Conservation (phyloP, 2,113 vertebrate species). For the Leptobrachium ailaonicum region DNA sequence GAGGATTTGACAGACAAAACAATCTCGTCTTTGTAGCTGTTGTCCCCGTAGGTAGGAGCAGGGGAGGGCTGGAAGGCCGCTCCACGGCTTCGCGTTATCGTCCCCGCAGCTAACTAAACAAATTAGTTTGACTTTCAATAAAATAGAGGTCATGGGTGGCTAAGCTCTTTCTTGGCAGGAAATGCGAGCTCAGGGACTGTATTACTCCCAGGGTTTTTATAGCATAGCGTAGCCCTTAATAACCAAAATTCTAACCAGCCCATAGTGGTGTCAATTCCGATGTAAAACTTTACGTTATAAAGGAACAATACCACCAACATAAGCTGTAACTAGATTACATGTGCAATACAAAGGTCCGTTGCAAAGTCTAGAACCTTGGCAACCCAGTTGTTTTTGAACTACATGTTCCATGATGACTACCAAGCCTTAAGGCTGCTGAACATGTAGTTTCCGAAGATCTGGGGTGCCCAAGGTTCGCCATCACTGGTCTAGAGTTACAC, state of each 20-base stretch:
- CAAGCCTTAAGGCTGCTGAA: no score
- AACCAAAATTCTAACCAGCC: no score
- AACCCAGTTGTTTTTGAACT: no score
- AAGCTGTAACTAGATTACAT: no score
- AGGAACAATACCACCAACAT: no score
- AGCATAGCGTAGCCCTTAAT: background rate
- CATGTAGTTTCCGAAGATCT: no score
- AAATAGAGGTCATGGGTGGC: slow-evolving; percentile 19
- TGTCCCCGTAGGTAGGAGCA: slow-evolving; percentile 10
- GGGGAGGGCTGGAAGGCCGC: background rate
- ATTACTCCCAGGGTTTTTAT: background rate
- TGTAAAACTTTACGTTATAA: no score
- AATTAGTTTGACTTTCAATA: slow-evolving; percentile 43
- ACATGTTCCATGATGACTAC: no score
- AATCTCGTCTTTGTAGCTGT: background rate
- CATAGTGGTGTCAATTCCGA: background rate
- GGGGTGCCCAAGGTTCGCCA: no score
- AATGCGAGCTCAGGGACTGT: background rate
- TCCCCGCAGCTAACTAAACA: slow-evolving; percentile 36
- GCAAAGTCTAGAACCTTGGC: no score
- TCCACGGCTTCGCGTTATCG: slow-evolving; percentile 23
- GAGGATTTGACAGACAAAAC: slow-evolving; percentile 20
- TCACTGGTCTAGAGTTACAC: no score
- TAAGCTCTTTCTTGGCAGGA: background rate
- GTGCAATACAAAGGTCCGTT: no score